A percentile compares a stretch with the other conserved stretches of the same genome.
phyloP scores from a whole-genome alignment of 2,797 vertebrate genomes.

The Cephalopachus bancanus region DNA sequence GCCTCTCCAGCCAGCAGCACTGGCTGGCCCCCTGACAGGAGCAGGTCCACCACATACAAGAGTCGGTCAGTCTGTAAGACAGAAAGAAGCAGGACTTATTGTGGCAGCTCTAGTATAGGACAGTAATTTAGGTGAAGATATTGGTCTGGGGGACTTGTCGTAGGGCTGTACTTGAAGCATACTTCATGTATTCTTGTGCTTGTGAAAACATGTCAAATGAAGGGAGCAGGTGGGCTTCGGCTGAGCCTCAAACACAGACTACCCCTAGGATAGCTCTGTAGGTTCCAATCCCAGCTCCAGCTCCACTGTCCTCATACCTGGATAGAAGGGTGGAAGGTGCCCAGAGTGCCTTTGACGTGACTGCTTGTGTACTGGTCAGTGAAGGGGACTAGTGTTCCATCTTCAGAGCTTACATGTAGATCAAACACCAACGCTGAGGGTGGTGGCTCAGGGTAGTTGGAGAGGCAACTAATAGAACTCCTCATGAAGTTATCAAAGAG shows the following conservation, averaged over 20 bases:
- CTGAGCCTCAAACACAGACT: not conserved
- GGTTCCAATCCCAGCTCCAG: not conserved
- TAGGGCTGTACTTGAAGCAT: constrained; percentile 41
- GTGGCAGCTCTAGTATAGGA: not conserved
- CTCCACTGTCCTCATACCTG: constrained; percentile 88
- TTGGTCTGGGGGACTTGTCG: constrained; percentile 5
- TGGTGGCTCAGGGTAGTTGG: constrained; percentile 88
- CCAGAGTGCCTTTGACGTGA: constrained; percentile 75
- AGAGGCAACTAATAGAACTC: constrained; percentile 85
- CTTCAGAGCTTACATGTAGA: constrained; percentile 87
- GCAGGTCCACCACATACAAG: constrained; percentile 88
- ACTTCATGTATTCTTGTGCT: not conserved
- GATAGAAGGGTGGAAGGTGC: constrained; percentile 81
- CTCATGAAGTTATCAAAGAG: constrained; percentile 90
- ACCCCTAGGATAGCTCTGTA: not conserved
- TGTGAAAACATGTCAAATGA: constrained; percentile 10
- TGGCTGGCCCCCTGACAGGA: constrained; percentile 90
- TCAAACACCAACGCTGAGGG: constrained; percentile 90
- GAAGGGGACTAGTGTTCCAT: constrained; percentile 81
- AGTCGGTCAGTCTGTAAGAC: constrained; percentile 85
- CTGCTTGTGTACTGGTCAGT: constrained; percentile 76
- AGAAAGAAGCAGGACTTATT: constrained; percentile 50
- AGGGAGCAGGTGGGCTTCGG: not conserved
- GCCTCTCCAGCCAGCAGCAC: constrained; percentile 91
- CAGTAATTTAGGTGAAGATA: not conserved